These are phyloP conservation scores for Anser cygnoides DNA, from an alignment of 2,113 vertebrate genomes.

Conservation along the genomic window DNA sequence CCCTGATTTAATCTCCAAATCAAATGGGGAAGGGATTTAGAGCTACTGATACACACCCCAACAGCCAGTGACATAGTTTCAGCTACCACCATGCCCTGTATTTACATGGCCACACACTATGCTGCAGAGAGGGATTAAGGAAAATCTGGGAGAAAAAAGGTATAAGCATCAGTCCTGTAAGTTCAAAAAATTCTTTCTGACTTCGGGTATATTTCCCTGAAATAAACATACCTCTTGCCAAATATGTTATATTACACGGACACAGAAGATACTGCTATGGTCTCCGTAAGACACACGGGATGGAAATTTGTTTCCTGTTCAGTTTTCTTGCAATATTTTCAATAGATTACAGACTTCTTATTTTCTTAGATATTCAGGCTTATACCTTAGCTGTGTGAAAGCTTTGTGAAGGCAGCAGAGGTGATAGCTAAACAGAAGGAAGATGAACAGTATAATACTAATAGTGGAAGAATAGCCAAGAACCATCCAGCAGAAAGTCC, in stretches of 20 bases:
- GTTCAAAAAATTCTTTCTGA: not conserved
- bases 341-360: not conserved
- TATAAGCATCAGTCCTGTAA: not conserved
- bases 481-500: not conserved
- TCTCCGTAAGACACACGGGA: not conserved
- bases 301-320: not conserved
- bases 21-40: not conserved
- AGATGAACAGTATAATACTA: not conserved
- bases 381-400: not conserved
- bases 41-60: not conserved
- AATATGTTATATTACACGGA: not conserved
- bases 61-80: not conserved
- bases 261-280: not conserved
- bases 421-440: not conserved
- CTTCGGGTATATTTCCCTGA: not conserved
- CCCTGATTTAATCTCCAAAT: not conserved
- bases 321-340: not conserved
- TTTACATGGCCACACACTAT: not conserved
- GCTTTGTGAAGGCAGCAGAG: not conserved
- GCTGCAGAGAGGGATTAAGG: fast-evolving
- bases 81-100: not conserved
- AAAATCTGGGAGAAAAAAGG: not conserved
- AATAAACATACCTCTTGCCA: not conserved
- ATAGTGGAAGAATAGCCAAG: not conserved
- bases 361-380: not conserved